Evolutionary conservation across 2,888 invertebrate genomes (phyloP).

Genomic region (Clivina fossor): DNA sequence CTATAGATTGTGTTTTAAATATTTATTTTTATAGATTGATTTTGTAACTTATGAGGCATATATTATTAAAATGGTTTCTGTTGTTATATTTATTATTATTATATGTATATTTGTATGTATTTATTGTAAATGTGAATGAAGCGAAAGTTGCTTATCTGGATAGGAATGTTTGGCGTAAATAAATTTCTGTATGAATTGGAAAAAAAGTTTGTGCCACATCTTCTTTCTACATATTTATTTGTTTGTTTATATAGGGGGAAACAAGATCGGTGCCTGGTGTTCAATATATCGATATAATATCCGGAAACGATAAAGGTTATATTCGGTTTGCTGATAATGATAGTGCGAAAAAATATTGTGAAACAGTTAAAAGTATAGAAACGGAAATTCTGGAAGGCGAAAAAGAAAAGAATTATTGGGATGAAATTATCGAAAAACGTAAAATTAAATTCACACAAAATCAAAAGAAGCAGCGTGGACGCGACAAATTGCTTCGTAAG

Average conservation of each 20-base stretch:
- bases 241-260: slow-evolving; percentile 58
- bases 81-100: no score
- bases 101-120: no score
- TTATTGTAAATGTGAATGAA: no score
- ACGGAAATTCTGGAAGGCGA: slow-evolving; percentile 58
- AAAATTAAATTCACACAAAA: slow-evolving; percentile 53
- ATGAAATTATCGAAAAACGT: slow-evolving; percentile 64
- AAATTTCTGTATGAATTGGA: slow-evolving; percentile 1
- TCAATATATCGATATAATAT: slow-evolving; percentile 77
- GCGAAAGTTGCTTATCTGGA: no score
- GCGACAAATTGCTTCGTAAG: slow-evolving; percentile 61
- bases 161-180: no score
- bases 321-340: slow-evolving; percentile 64
- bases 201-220: not conserved
- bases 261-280: slow-evolving; percentile 63
- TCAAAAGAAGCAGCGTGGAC: slow-evolving; percentile 59
- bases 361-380: no score
- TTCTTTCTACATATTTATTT: not conserved
- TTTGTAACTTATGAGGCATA: no score
- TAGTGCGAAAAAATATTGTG: slow-evolving; percentile 54
- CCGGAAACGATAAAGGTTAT: slow-evolving; percentile 65
- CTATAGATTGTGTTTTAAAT: no score
- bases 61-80: no score
- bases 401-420: slow-evolving; percentile 79
- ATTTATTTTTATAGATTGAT: no score